Conservation (phyloP, 2,797 vertebrate genomes). For the Phoebastria nigripes region DNA sequence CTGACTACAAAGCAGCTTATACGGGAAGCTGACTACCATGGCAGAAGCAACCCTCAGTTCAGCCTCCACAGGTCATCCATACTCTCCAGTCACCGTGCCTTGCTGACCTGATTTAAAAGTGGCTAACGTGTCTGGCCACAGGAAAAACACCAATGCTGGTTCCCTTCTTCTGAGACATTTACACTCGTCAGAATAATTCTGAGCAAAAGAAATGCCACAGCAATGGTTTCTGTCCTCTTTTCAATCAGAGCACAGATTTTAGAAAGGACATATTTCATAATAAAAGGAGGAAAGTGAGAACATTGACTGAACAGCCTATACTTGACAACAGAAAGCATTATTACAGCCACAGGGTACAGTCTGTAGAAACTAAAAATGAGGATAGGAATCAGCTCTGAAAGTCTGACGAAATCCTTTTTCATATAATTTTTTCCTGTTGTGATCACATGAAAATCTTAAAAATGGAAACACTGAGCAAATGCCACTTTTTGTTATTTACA, state of each 20-base stretch:
- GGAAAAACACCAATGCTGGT: background rate
- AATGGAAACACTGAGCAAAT: constrained; percentile 25
- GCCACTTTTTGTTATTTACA: constrained; percentile 35
- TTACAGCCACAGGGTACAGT: background rate
- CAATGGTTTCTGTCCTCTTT: constrained; percentile 23
- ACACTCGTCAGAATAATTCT: constrained; percentile 2
- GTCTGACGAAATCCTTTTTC: background rate
- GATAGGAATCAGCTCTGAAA: constrained; percentile 12
- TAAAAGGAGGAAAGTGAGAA: constrained; percentile 10
- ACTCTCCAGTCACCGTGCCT: background rate
- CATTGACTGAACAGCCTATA: background rate
- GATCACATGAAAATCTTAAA: background rate
- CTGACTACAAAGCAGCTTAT: background rate
- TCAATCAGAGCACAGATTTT: background rate
- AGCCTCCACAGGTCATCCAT: background rate
- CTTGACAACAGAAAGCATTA: constrained; percentile 33
- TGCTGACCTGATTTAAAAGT: background rate
- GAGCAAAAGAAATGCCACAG: background rate
- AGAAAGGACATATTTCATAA: constrained; percentile 6
- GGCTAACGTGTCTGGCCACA: background rate
- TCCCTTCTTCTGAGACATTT: background rate
- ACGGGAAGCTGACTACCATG: background rate
- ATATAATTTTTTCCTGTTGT: background rate
- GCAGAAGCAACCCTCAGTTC: background rate
- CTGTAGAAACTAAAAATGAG: background rate